Conservation (phyloP, 2,888 invertebrate genomes). For the Hemicrepidius hirtus region DNA sequence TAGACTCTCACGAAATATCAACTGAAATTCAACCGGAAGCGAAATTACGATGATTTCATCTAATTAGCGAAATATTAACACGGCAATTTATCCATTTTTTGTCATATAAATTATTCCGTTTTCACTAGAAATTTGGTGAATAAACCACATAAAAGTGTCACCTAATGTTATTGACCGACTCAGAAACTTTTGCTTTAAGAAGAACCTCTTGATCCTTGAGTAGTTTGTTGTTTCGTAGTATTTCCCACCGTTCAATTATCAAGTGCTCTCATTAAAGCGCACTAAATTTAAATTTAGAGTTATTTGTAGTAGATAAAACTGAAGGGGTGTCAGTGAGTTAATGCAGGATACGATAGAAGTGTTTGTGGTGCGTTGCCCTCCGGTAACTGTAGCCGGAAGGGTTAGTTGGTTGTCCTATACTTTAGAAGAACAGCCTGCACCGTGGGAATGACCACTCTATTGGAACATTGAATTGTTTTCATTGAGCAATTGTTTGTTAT, state of each 20-base stretch:
- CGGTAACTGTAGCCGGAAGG: conserved; percentile 48
- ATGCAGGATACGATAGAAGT: conserved; percentile 5
- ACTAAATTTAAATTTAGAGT: conserved; percentile 51
- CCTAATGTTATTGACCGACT: neutral
- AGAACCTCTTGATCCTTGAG: conserved; percentile 13
- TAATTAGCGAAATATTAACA: conserved; percentile 7
- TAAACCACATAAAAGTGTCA: neutral
- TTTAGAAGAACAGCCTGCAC: conserved; percentile 39
- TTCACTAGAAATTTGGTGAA: conserved; percentile 9
- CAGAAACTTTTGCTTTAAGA: neutral
- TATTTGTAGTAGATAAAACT: conserved; percentile 39
- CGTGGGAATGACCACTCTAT: conserved; percentile 53
- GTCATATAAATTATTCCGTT: neutral
- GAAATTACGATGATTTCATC: conserved; percentile 18
- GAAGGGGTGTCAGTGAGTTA: conserved; percentile 22
- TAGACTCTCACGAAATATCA: conserved; percentile 2
- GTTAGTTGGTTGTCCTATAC: conserved; percentile 50
- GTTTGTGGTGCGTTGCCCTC: conserved; percentile 20
- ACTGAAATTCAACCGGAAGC: conserved; percentile 6
- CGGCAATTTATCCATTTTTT: conserved; percentile 1
- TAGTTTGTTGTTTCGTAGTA: neutral
- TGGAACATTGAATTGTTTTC: conserved; percentile 31
- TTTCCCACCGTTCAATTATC: conserved; percentile 36
- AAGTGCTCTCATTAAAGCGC: conserved; percentile 49
- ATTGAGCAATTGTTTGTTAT: neutral